These are phyloP conservation scores for Phyto melanocephala DNA, from an alignment of 2,888 invertebrate genomes.

Conservation along the genomic window DNA sequence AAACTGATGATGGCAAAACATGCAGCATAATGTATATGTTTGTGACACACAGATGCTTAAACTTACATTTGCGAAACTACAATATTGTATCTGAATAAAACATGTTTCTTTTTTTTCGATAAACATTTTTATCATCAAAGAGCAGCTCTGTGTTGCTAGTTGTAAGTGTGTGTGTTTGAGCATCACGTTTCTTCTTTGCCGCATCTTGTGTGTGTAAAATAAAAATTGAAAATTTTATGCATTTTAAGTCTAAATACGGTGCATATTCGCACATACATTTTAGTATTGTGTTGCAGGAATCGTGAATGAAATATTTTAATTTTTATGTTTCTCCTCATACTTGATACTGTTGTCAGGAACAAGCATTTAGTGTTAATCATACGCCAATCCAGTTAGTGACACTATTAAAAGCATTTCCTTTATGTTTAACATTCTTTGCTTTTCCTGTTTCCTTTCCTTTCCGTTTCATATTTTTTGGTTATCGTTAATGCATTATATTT, in stretches of 20 bases:
- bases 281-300: slow-evolving; percentile 8
- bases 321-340: slow-evolving; percentile 29
- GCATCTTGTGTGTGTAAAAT: background rate
- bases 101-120: background rate
- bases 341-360: slow-evolving; percentile 39
- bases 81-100: slow-evolving; percentile 34
- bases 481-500: background rate
- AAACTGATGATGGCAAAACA: slow-evolving; percentile 60
- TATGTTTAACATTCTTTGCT: slow-evolving; percentile 20
- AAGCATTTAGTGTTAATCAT: slow-evolving; percentile 62
- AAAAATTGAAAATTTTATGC: slow-evolving; percentile 24
- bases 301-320: slow-evolving; percentile 22
- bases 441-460: slow-evolving; percentile 29
- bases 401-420: slow-evolving; percentile 61
- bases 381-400: slow-evolving; percentile 63
- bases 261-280: background rate
- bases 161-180: background rate
- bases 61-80: background rate
- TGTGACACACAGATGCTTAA: background rate
- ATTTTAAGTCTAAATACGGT: slow-evolving; percentile 27
- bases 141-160: background rate
- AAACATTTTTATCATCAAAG: slow-evolving; percentile 30
- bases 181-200: background rate
- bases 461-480: background rate
- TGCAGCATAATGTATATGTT: slow-evolving; percentile 33